A percentile compares a stretch with the other conserved stretches of the same genome.
Conservation (phyloP, 2,797 vertebrate genomes). For the Ambastaia sidthimunki region DNA sequence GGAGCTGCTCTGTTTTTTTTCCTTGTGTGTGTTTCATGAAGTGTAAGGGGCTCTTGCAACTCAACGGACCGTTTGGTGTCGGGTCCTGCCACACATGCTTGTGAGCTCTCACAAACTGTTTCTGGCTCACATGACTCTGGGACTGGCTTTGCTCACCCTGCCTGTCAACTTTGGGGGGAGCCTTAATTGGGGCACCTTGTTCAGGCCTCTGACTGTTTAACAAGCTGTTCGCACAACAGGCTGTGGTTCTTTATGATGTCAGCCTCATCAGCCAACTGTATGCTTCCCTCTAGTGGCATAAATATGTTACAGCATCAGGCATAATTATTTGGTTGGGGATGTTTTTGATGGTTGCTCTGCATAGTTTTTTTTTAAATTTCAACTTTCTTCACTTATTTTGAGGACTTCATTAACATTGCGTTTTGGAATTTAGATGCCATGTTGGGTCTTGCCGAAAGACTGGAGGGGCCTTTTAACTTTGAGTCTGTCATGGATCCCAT, state of each 20-base stretch:
- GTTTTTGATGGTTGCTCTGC: background rate
- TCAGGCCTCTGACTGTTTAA: constrained; percentile 46
- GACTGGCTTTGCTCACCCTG: constrained; percentile 52
- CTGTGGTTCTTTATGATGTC: background rate
- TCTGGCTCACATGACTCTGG: constrained; percentile 32
- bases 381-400: background rate
- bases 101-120: constrained; percentile 31
- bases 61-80: constrained; percentile 20
- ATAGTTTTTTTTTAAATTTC: background rate
- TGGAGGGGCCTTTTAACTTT: constrained; percentile 97
- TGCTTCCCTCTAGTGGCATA: constrained; percentile 71
- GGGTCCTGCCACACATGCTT: constrained; percentile 22
- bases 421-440: constrained; percentile 83
- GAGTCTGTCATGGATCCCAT: constrained; percentile 96
- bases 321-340: too few relatives aligned
- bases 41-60: constrained; percentile 22
- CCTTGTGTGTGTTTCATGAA: constrained; percentile 13
- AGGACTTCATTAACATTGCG: constrained; percentile 5
- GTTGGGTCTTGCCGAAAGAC: constrained; percentile 88
- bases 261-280: background rate
- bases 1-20: constrained; percentile 31
- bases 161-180: constrained; percentile 46
- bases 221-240: constrained; percentile 18
- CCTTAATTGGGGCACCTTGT: constrained; percentile 42
- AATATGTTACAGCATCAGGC: constrained; percentile 5